These are phyloP conservation scores for Anthopleura xanthogrammica DNA, from an alignment of 92 coral and sea anemone species.

Conservation along the genomic window DNA sequence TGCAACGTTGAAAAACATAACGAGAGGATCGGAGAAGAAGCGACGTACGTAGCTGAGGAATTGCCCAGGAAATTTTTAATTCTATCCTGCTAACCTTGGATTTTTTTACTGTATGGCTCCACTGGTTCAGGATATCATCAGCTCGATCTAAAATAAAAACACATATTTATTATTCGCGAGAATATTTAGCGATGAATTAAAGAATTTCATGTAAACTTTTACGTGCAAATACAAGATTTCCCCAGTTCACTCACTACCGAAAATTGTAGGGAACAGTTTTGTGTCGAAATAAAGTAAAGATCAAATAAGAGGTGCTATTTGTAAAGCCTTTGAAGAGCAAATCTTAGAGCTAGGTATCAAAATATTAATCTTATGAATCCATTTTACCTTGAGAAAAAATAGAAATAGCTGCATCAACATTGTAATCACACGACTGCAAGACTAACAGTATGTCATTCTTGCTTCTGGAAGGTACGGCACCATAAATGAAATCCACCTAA, in stretches of 20 bases:
- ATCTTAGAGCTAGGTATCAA: neutral
- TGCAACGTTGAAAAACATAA: conserved; percentile 21
- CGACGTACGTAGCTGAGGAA: neutral
- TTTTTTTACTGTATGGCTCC: conserved; percentile 71
- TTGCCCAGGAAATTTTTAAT: conserved; percentile 1
- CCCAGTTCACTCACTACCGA: neutral
- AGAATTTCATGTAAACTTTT: neutral
- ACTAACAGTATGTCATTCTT: conserved; percentile 85
- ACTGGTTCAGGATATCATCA: conserved; percentile 60
- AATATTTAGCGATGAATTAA: conserved; percentile 4
- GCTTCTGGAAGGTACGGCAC: conserved; percentile 81
- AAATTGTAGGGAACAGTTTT: neutral
- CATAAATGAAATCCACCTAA: conserved; percentile 80
- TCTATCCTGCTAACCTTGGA: conserved; percentile 61
- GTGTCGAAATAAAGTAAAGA: neutral
- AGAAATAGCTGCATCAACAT: conserved; percentile 79
- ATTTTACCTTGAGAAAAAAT: conserved; percentile 72
- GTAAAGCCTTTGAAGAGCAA: conserved; percentile 7
- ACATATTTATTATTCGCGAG: neutral
- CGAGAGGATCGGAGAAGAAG: neutral
- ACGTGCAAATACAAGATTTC: conserved; percentile 19
- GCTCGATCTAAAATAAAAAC: conserved; percentile 50
- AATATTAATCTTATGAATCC: conserved; percentile 8
- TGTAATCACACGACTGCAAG: conserved; percentile 90
- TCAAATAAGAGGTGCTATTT: neutral